Base-by-base conservation (phyloP, 2,113 vertebrate genomes). In the Nansenia antarctica region DNA sequence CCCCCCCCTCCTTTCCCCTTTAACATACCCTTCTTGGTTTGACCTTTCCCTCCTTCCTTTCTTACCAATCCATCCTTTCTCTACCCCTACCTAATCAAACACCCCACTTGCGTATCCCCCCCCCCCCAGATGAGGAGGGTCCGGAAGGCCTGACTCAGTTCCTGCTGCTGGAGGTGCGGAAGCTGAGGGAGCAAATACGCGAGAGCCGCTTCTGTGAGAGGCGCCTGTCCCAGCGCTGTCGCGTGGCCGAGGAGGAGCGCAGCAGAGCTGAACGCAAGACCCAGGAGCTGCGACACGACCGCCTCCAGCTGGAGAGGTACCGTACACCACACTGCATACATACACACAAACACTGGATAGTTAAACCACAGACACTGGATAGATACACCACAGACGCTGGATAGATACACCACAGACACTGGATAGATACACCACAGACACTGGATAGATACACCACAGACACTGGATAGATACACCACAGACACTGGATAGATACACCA, bases 81-180 rank as follows among this genome's bases (percentile, higher is more conserved):
- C 42, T n/a, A 0, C 6, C 8, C 42, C 42, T n/a, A n/a, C n/a
- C n/a, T n/a, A n/a, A n/a, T n/a, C n/a, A n/a, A n/a, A n/a, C n/a
- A n/a, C n/a, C n/a, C n/a, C n/a, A n/a, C n/a, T n/a, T n/a, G n/a
- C n/a, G n/a, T n/a, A n/a, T n/a, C 27, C 35, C 26, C 58, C 11
- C 20, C 42, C 49, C 62, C 30, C 3, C 73, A 96, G 95, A 95
- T 70, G 96, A 97, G 72, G 97, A 98, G 73, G 97, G 96, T 34
- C 96, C 94, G 0, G 95, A 99, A 73, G 97, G 96, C 24, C 80
- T 99, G 82, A 98, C 96, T 32, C 97, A 98, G 90, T 99, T 99
- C 84, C 90, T 99, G 77, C 93, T 99, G 85, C 86, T 95, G 29
- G 97, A 99, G 85, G 95, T 98, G 68, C 93, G 93, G 53, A 93